Conservation (phyloP, 2,797 vertebrate genomes). For the Pantherophis alleghaniensis region DNA sequence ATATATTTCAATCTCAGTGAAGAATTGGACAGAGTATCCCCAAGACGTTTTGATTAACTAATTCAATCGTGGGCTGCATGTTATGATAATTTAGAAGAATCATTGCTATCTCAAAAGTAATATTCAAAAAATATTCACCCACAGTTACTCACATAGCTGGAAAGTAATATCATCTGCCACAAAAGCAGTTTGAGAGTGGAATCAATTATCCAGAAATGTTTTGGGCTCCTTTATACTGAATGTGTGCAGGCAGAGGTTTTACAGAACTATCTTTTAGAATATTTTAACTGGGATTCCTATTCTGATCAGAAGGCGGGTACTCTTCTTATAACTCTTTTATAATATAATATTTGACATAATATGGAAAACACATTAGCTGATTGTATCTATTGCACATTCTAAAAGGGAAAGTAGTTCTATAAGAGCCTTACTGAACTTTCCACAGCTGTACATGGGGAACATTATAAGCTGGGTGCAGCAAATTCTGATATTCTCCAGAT, state of each 20-base stretch:
- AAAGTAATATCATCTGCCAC: neutral
- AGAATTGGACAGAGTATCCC: neutral
- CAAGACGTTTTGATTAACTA: neutral
- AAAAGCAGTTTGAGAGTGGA: neutral
- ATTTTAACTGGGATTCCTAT: neutral
- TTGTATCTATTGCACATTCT: neutral
- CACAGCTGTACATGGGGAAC: neutral
- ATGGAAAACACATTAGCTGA: neutral
- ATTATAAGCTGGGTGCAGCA: neutral
- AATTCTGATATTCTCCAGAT: neutral
- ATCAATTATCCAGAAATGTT: neutral
- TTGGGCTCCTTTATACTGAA: neutral
- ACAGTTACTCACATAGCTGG: neutral
- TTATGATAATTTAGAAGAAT: neutral
- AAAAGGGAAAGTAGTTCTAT: neutral
- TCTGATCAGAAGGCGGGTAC: neutral
- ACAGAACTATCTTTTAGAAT: neutral
- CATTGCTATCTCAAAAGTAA: neutral
- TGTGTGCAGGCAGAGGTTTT: neutral
- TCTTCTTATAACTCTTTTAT: neutral
- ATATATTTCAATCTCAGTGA: neutral
- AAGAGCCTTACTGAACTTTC: neutral
- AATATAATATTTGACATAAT: neutral
- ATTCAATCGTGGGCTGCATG: neutral
- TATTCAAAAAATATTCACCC: neutral